These are phyloP conservation scores for Acyrthosiphon pisum DNA, from an alignment of 1,140 invertebrate species.

Conservation along the genomic window DNA sequence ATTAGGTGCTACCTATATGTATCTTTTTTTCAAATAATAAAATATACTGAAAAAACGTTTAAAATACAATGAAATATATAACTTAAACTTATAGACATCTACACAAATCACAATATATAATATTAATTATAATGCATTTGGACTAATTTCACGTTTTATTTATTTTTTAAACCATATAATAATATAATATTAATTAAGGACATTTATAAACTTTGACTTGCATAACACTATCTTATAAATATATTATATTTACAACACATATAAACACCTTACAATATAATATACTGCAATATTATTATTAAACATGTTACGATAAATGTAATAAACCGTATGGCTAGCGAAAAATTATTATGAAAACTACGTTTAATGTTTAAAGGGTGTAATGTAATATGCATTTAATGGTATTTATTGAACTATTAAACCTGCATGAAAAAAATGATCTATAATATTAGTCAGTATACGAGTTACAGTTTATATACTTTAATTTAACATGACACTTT, in stretches of 20 bases:
- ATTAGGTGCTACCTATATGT: background rate
- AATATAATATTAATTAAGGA: background rate
- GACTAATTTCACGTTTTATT: slow-evolving; percentile 4
- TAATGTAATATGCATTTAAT: background rate
- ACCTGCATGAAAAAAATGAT: background rate
- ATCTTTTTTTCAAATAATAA: slow-evolving; percentile 2
- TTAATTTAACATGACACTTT: background rate
- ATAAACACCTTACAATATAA: background rate
- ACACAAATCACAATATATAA: slow-evolving; percentile 17
- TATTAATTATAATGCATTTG: slow-evolving; percentile 13
- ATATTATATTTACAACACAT: slow-evolving; percentile 7
- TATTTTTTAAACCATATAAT: background rate
- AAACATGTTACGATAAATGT: background rate
- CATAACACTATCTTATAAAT: slow-evolving; percentile 18
- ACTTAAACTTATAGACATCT: slow-evolving; percentile 9
- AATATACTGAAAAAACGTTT: background rate
- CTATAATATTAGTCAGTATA: background rate
- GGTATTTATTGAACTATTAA: background rate
- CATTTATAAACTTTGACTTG: slow-evolving; percentile 1
- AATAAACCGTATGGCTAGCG: background rate
- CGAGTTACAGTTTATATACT: background rate
- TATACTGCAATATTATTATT: background rate
- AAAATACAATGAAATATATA: slow-evolving; percentile 13
- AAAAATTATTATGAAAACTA: background rate
- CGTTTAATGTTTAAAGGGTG: background rate